phyloP scores from a whole-genome alignment of 1,140 invertebrate genomes.

The Drosophila albomicans region DNA sequence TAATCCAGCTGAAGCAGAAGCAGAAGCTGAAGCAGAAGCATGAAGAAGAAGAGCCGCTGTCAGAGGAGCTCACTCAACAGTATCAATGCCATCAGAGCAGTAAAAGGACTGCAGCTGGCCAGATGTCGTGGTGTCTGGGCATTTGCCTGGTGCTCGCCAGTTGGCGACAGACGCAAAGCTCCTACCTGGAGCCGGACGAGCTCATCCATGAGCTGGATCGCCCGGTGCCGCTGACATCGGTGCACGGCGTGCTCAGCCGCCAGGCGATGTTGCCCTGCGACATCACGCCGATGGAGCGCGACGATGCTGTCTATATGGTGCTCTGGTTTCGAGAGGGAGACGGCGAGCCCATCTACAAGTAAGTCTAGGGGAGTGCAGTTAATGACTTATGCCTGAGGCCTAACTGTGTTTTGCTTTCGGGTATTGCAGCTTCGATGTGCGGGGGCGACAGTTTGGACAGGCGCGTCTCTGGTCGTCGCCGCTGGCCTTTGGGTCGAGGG shows the following conservation, averaged over 20 bases:
- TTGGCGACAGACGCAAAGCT: slow-evolving; percentile 26
- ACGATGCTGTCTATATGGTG: slow-evolving; percentile 94
- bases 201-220: slow-evolving; percentile 84
- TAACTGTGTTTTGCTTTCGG: slow-evolving; percentile 62
- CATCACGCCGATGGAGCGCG: slow-evolving; percentile 90
- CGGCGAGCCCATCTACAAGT: slow-evolving; percentile 94
- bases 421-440: slow-evolving; percentile 90
- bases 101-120: not conserved
- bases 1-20: slow-evolving; percentile 24
- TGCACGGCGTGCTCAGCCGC: slow-evolving; percentile 91
- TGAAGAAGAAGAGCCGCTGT: not conserved
- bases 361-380: slow-evolving; percentile 62
- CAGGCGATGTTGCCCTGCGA: slow-evolving; percentile 93
- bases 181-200: slow-evolving; percentile 82
- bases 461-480: slow-evolving; percentile 92
- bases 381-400: not conserved
- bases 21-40: slow-evolving; percentile 7
- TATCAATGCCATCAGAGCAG: slow-evolving; percentile 1
- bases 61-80: slow-evolving; percentile 16
- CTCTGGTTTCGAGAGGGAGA: slow-evolving; percentile 94
- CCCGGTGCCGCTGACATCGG: slow-evolving; percentile 90
- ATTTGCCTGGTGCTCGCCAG: slow-evolving; percentile 45
- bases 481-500: slow-evolving; percentile 90
- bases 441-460: slow-evolving; percentile 89
- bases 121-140: slow-evolving; percentile 29